These are phyloP conservation scores for Aradophagus sp. DNA, from an alignment of 1,140 invertebrate species.

Conservation along the genomic window DNA sequence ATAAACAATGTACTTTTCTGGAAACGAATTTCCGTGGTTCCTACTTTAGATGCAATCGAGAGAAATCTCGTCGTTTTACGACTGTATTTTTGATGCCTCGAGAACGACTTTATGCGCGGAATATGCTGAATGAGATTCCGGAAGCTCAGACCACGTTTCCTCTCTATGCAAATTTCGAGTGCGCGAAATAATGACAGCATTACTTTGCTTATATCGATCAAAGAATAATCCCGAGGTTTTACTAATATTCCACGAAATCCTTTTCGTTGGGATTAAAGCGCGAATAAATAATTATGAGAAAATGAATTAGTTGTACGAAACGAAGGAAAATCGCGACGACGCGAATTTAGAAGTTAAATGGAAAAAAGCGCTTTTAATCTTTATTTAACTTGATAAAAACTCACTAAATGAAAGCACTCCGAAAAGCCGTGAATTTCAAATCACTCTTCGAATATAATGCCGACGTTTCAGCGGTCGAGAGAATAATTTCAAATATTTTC, in stretches of 20 bases:
- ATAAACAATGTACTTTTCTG: conserved; percentile 38
- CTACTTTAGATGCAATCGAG: conserved; percentile 51
- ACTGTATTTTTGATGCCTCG: conserved; percentile 55
- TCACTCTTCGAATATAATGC: too few relatives aligned
- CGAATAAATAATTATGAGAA: too few relatives aligned
- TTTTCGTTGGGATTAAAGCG: too few relatives aligned
- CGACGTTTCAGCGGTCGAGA: too few relatives aligned
- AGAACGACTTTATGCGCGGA: conserved; percentile 51
- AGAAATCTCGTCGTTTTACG: conserved; percentile 53
- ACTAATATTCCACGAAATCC: conserved; percentile 7
- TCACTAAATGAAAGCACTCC: too few relatives aligned
- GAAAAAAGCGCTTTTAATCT: too few relatives aligned
- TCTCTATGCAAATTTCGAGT: conserved; percentile 45
- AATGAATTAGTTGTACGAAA: too few relatives aligned
- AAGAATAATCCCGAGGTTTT: conserved; percentile 15
- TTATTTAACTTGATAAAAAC: too few relatives aligned
- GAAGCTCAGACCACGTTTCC: conserved; percentile 42
- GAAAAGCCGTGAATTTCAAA: too few relatives aligned
- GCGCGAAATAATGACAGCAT: conserved; percentile 49
- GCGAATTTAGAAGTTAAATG: too few relatives aligned
- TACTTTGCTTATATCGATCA: conserved; percentile 38
- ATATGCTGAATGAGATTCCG: conserved; percentile 51
- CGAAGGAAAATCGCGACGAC: too few relatives aligned
- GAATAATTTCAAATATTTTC: too few relatives aligned
- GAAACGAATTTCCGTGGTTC: conserved; percentile 44